phyloP scores from a whole-genome alignment of 2,113 vertebrate genomes.

The Talpa occidentalis region DNA sequence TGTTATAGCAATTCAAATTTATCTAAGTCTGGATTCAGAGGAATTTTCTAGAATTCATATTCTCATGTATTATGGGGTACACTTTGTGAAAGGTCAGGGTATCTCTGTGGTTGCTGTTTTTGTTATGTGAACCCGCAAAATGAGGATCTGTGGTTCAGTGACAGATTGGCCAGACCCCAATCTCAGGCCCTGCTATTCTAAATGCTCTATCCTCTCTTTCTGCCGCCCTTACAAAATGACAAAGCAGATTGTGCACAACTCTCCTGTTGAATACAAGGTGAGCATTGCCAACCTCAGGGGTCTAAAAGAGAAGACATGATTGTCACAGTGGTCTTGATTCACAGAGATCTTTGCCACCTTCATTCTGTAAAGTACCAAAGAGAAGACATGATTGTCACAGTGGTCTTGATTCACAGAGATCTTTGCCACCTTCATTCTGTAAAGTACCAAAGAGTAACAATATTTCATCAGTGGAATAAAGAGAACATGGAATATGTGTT shows the following conservation, averaged over 20 bases:
- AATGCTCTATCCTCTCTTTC: neutral
- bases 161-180: neutral
- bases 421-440: neutral
- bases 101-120: neutral
- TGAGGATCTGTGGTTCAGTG: neutral
- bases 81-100: fast-evolving
- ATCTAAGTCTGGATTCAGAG: neutral
- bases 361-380: neutral
- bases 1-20: neutral
- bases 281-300: fast-evolving
- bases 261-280: neutral
- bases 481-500: neutral
- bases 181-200: neutral
- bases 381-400: neutral
- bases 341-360: neutral
- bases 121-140: neutral
- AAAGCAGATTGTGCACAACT: too few species aligned
- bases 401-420: neutral
- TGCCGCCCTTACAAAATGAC: neutral
- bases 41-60: neutral
- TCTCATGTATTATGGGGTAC: neutral
- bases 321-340: neutral
- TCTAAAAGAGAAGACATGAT: neutral
- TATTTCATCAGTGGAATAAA: neutral
- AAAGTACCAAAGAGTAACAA: neutral